phyloP scores from a whole-genome alignment of 2,113 vertebrate genomes.

The Alligator mississippiensis region DNA sequence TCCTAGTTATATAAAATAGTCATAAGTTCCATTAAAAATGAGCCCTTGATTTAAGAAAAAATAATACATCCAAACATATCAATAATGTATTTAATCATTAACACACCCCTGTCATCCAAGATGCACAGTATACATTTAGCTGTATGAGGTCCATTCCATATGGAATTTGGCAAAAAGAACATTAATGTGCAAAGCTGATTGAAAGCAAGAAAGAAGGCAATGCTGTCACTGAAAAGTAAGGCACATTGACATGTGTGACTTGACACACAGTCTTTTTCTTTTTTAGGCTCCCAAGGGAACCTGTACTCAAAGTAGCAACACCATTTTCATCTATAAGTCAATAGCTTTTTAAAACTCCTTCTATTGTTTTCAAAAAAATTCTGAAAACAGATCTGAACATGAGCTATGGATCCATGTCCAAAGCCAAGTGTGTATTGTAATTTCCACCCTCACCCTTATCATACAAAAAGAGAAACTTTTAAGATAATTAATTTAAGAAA shows the following conservation, averaged over 20 bases:
- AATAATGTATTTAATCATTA: background rate
- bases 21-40: background rate
- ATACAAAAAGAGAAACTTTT: background rate
- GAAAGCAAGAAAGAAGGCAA: background rate
- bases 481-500: background rate
- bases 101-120: background rate
- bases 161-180: conserved; percentile 1
- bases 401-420: background rate
- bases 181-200: background rate
- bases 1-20: background rate
- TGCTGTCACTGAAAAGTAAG: background rate
- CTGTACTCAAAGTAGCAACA: background rate
- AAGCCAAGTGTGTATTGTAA: background rate
- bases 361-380: background rate
- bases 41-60: background rate
- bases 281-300: background rate
- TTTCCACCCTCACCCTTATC: background rate
- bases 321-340: background rate
- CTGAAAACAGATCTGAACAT: background rate
- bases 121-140: background rate
- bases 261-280: background rate
- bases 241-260: background rate
- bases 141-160: background rate
- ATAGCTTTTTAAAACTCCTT: background rate
- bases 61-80: background rate